Conservation (phyloP, 2,797 vertebrate species). For the Siniperca scherzeri region DNA sequence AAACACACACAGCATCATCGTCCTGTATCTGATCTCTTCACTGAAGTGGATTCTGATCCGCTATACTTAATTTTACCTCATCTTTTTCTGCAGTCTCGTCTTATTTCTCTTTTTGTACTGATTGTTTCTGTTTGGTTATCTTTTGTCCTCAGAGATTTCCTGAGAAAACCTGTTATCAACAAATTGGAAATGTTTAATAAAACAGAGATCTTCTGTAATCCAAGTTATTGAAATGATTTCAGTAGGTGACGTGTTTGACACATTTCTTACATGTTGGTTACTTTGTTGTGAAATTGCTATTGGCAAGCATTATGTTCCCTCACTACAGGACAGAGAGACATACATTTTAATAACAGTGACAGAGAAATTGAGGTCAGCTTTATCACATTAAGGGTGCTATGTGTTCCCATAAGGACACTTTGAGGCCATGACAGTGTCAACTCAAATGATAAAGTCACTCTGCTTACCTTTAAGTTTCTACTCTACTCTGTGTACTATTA, state of each 20-base stretch:
- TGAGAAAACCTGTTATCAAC: background rate
- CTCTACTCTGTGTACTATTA: conserved; percentile 18
- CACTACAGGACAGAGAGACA: background rate
- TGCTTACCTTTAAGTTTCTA: conserved; percentile 60
- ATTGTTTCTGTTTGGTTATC: background rate
- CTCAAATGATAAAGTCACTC: conserved; percentile 38
- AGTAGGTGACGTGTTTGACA: background rate
- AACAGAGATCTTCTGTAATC: background rate
- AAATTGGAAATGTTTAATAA: conserved; percentile 7
- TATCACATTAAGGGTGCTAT: background rate
- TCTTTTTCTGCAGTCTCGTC: conserved; percentile 14
- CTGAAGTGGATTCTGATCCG: conserved; percentile 45
- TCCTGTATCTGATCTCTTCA: conserved; percentile 36
- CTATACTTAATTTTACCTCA: conserved; percentile 36
- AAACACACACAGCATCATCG: conserved; percentile 24
- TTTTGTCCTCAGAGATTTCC: background rate
- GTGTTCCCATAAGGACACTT: conserved; percentile 21
- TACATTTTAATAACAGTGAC: background rate
- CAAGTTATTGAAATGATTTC: background rate
- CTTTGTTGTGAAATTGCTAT: background rate
- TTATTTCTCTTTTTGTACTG: conserved; percentile 3
- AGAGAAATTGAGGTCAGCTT: conserved; percentile 5
- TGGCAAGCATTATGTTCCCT: background rate
- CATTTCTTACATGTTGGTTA: background rate
- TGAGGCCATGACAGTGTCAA: conserved; percentile 1